These are phyloP conservation scores for Hycleus phaleratus DNA, from an alignment of 1,140 invertebrate species.

Conservation along the genomic window DNA sequence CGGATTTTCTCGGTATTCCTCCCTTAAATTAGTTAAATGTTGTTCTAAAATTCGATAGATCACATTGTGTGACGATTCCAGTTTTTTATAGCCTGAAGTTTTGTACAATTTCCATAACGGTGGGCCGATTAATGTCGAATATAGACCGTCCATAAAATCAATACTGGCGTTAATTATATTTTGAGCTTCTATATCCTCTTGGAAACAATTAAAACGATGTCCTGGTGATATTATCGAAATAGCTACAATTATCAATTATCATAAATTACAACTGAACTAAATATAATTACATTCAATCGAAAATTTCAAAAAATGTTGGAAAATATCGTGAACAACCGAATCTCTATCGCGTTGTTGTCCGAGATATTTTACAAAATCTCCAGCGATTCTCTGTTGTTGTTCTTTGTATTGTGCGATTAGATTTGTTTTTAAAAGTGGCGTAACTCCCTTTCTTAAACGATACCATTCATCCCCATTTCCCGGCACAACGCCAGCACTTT, in stretches of 20 bases:
- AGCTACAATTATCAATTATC: conserved; percentile 26
- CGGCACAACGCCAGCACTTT: conserved; percentile 38
- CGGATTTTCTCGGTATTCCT: conserved; percentile 15
- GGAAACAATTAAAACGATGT: conserved; percentile 28
- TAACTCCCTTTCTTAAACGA: conserved; percentile 33
- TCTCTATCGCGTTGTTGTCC: conserved; percentile 22
- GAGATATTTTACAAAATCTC: conserved; percentile 34
- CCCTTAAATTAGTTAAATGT: conserved; percentile 17
- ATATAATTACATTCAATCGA: conserved; percentile 36
- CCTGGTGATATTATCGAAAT: conserved; percentile 40
- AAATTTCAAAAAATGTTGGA: conserved; percentile 34
- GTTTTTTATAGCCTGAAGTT: conserved; percentile 36
- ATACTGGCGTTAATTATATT: conserved; percentile 34
- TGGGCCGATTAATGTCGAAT: conserved; percentile 35
- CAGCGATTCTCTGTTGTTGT: conserved; percentile 30
- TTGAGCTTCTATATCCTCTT: conserved; percentile 13
- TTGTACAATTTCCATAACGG: conserved; percentile 39
- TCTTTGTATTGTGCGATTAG: conserved; percentile 28
- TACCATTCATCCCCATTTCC: conserved; percentile 41
- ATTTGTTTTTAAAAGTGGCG: conserved; percentile 30
- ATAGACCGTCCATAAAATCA: conserved; percentile 41
- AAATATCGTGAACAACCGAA: conserved; percentile 29
- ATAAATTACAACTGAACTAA: conserved; percentile 1
- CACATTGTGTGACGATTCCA: conserved; percentile 33
- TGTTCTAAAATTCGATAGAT: conserved; percentile 27